These are phyloP conservation scores for Etheostoma nigrum DNA, from an alignment of 2,797 vertebrate genomes.

Conservation along the genomic window DNA sequence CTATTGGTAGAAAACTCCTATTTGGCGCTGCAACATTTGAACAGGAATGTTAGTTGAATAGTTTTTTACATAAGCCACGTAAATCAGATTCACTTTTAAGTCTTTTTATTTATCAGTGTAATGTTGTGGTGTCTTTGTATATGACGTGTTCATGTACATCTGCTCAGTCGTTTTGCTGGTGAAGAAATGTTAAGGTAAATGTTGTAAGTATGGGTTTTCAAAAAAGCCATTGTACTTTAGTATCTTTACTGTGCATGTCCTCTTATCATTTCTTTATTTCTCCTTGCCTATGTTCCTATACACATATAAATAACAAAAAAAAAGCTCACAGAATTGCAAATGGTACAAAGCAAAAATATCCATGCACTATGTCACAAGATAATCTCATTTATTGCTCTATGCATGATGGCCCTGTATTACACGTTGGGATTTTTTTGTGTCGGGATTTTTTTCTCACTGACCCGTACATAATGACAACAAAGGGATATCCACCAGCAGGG, in stretches of 20 bases:
- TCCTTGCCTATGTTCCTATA: not conserved
- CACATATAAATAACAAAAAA: not conserved
- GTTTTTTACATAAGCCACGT: too few species aligned
- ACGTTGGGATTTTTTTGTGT: constrained; percentile 16
- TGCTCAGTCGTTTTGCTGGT: too few species aligned
- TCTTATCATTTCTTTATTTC: not conserved
- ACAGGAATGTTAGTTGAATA: too few species aligned
- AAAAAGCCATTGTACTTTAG: not conserved
- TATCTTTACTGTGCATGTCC: not conserved
- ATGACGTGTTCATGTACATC: too few species aligned
- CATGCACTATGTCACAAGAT: not conserved
- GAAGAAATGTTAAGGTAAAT: too few species aligned
- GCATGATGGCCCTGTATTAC: not conserved
- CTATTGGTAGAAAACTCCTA: too few species aligned
- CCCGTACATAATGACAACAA: constrained; percentile 49
- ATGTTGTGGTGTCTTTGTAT: too few species aligned
- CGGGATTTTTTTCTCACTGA: constrained; percentile 53
- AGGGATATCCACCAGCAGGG: constrained; percentile 52
- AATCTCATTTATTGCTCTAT: not conserved
- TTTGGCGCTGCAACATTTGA: too few species aligned
- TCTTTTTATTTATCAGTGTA: too few species aligned
- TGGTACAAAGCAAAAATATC: not conserved
- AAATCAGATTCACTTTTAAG: too few species aligned
- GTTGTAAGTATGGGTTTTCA: too few species aligned
- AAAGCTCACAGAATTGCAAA: not conserved